Conservation (phyloP, 2,888 invertebrate genomes). For the Cataglyphis rosenhaueri region DNA sequence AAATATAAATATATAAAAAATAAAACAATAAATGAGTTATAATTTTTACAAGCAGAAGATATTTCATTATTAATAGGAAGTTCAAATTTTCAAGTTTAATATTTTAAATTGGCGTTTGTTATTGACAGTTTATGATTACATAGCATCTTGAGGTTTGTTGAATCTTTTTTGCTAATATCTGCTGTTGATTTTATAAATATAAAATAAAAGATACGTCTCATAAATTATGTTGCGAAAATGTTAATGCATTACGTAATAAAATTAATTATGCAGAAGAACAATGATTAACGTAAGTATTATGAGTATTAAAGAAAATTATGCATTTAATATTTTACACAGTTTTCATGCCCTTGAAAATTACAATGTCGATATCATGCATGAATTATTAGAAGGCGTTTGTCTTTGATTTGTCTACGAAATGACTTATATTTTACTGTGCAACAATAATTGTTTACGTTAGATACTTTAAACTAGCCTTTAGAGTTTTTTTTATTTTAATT, state of each 20-base stretch:
- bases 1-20: background rate
- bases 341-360: slow-evolving; percentile 23
- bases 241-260: background rate
- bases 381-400: background rate
- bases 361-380: background rate
- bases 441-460: background rate
- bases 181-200: slow-evolving; percentile 12
- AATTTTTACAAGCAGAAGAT: slow-evolving; percentile 12
- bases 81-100: slow-evolving; percentile 37
- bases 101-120: slow-evolving; percentile 57
- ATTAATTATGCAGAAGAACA: background rate
- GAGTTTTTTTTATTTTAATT: slow-evolving; percentile 5
- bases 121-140: slow-evolving; percentile 61
- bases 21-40: too few relatives aligned
- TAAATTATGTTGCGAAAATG: background rate
- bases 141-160: slow-evolving; percentile 55
- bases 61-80: slow-evolving; percentile 45
- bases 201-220: background rate
- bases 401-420: background rate
- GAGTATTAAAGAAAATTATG: background rate
- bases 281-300: too few relatives aligned
- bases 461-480: background rate
- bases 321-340: background rate
- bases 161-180: slow-evolving; percentile 46
- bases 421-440: background rate